Evolutionary conservation across 2,113 vertebrate genomes (phyloP).

Genomic region (Aphelocoma coerulescens): DNA sequence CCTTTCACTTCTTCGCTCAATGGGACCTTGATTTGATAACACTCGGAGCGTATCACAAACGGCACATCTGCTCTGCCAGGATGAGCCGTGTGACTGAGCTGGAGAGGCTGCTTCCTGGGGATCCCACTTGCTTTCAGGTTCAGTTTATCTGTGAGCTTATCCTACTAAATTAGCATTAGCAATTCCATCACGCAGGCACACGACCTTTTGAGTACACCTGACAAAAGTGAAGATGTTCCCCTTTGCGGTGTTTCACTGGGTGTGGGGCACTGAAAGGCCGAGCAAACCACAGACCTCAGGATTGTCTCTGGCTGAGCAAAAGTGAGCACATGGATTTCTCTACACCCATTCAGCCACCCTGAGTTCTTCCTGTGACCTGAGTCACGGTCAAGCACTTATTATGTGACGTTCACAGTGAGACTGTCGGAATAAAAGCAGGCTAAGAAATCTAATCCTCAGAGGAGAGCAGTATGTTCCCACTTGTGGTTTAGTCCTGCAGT

Average conservation of each 20-base stretch:
- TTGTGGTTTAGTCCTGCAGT: not conserved
- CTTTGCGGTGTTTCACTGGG: not conserved
- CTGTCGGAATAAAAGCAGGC: not conserved
- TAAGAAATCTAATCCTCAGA: constrained; percentile 13
- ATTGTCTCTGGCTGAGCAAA: not conserved
- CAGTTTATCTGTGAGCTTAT: not conserved
- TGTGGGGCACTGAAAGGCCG: not conserved
- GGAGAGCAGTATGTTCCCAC: constrained; percentile 11
- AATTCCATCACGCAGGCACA: not conserved
- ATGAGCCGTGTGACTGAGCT: not conserved
- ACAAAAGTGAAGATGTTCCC: not conserved
- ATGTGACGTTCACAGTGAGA: not conserved
- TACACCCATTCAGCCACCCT: not conserved
- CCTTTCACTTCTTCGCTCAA: constrained; percentile 30
- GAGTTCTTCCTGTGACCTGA: not conserved
- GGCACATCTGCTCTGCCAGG: constrained; percentile 22
- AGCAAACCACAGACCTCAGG: not conserved
- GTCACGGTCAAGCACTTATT: not conserved
- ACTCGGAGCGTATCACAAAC: not conserved
- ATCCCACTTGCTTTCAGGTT: not conserved
- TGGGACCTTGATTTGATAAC: constrained; percentile 52
- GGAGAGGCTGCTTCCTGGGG: not conserved
- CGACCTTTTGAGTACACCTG: not conserved
- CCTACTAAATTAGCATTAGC: not conserved
- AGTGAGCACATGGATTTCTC: not conserved